Evolutionary conservation across 2,797 vertebrate species (phyloP).

Genomic region (Tympanoctomys barrerae): DNA sequence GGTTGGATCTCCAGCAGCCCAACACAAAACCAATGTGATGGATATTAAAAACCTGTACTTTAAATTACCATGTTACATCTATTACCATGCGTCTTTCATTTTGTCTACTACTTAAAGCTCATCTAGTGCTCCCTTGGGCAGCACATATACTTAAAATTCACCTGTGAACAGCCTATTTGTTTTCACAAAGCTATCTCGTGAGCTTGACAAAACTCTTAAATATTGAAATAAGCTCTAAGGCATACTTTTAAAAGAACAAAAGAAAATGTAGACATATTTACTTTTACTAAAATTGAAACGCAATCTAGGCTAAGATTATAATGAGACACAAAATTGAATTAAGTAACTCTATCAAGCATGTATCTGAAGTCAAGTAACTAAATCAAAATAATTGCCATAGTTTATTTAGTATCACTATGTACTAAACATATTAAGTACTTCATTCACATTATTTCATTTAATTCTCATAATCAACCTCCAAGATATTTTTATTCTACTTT

Average conservation of each 20-base stretch:
- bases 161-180: conserved; percentile 1
- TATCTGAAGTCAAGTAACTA: conserved; percentile 44
- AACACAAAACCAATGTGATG: neutral
- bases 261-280: neutral
- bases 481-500: conserved; percentile 29
- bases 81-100: neutral
- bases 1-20: neutral
- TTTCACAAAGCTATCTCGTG: conserved; percentile 21
- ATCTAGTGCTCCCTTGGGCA: neutral
- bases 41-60: neutral
- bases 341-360: neutral
- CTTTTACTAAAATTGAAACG: conserved; percentile 60
- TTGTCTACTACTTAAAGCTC: conserved; percentile 36
- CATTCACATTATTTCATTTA: neutral
- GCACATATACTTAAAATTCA: neutral
- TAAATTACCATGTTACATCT: neutral
- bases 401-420: neutral
- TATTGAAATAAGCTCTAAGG: neutral
- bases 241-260: conserved; percentile 45
- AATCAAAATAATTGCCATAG: neutral
- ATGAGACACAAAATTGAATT: neutral
- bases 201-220: conserved; percentile 34
- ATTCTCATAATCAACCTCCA: neutral
- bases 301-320: conserved; percentile 23
- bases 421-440: neutral